Evolutionary conservation across 2,113 vertebrate genomes (phyloP).

Genomic region (Centropus bengalensis): DNA sequence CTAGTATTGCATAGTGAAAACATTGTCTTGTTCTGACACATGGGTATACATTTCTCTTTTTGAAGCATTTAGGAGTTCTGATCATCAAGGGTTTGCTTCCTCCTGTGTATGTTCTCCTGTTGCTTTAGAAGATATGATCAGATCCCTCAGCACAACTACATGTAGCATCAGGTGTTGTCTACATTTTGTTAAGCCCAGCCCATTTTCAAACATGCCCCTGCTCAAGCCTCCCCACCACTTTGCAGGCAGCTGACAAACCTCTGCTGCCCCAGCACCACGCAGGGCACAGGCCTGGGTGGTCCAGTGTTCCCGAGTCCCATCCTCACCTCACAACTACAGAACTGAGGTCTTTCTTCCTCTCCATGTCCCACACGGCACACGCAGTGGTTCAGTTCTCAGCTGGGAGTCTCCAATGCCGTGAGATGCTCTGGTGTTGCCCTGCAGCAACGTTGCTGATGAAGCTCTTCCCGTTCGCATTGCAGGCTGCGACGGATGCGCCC

Average conservation of each 20-base stretch:
- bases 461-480: background rate
- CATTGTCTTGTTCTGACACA: background rate
- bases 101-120: background rate
- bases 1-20: background rate
- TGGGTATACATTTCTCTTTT: background rate
- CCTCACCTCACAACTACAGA: background rate
- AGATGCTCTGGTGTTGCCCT: background rate
- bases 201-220: no score
- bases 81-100: background rate
- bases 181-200: background rate
- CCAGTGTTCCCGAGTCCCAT: background rate
- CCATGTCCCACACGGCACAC: accelerated
- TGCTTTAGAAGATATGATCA: background rate
- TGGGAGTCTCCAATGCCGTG: background rate
- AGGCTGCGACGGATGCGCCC: background rate
- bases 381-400: background rate
- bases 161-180: background rate
- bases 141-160: background rate
- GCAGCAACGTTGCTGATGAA: accelerated
- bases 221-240: accelerated
- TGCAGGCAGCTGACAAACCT: background rate
- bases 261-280: accelerated
- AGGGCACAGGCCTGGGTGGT: background rate
- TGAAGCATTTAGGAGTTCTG: background rate
- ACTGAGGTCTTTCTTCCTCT: background rate